phyloP scores from a whole-genome alignment of 2,888 invertebrate species.

The Coelopa pilipes region DNA sequence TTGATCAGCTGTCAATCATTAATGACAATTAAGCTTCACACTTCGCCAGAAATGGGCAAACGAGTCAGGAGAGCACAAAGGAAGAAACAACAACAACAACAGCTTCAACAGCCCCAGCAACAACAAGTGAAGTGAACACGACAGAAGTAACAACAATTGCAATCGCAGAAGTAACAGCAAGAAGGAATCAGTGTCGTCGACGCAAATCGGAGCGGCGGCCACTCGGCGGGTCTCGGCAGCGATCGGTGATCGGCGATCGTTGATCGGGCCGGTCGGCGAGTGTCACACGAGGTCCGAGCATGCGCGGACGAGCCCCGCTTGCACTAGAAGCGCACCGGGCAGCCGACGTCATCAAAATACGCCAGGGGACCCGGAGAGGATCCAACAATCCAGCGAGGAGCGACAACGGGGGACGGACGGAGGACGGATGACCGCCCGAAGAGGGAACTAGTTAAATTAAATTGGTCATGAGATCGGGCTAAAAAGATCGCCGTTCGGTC shows the following conservation, averaged over 20 bases:
- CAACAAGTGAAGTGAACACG: not conserved
- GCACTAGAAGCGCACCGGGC: not conserved
- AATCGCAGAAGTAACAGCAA: not conserved
- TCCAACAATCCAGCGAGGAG: not conserved
- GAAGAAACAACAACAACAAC: constrained; percentile 32
- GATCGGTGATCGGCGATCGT: too few relatives aligned
- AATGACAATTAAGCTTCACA: constrained; percentile 46
- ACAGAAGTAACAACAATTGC: not conserved
- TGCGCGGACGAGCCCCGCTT: not conserved
- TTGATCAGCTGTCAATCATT: constrained; percentile 46
- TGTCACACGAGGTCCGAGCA: not conserved
- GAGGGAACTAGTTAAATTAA: constrained; percentile 42
- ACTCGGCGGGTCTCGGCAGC: not conserved
- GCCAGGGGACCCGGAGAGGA: constrained; percentile 2
- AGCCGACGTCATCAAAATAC: constrained; percentile 8
- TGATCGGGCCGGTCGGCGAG: too few relatives aligned
- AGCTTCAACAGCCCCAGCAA: not conserved
- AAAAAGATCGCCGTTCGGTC: constrained; percentile 3
- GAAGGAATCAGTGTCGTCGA: not conserved
- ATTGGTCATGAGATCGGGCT: constrained; percentile 46
- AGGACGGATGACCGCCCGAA: not conserved
- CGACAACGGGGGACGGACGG: not conserved
- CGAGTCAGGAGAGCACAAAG: constrained; percentile 30
- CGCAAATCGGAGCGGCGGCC: not conserved
- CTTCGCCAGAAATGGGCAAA: constrained; percentile 39